These are phyloP conservation scores for Calcarius lapponicus DNA, from an alignment of 2,797 vertebrate genomes.

Conservation along the genomic window DNA sequence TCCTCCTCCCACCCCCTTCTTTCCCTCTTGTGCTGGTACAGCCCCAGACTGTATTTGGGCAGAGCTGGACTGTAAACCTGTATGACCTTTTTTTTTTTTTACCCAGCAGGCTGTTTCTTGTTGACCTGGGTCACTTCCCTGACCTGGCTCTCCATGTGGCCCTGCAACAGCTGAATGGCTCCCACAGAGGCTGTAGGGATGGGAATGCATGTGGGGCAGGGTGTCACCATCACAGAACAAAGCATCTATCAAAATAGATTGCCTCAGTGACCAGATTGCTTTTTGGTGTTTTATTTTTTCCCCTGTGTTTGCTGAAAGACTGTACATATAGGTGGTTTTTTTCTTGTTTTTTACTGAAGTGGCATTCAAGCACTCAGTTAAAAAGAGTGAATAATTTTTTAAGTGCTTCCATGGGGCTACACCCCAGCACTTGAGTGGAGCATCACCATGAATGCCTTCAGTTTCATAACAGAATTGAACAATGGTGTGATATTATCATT, in stretches of 20 bases:
- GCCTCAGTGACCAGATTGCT: not conserved
- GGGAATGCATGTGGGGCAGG: not conserved
- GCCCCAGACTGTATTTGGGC: not conserved
- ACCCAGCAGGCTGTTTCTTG: not conserved
- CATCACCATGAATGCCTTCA: not conserved
- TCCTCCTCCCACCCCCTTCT: not conserved
- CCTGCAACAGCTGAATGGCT: not conserved
- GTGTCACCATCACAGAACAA: not conserved
- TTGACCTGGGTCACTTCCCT: not conserved
- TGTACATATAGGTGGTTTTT: fast-evolving
- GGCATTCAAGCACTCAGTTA: not conserved
- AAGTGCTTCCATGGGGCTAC: not conserved
- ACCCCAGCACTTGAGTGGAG: not conserved
- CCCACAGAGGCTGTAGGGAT: not conserved
- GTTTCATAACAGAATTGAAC: not conserved
- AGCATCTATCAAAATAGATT: not conserved
- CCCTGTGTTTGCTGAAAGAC: not conserved
- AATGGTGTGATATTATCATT: not conserved
- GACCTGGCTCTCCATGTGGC: not conserved
- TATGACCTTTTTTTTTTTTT: not conserved
- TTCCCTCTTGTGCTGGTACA: not conserved
- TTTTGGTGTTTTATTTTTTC: not conserved
- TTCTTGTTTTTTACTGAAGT: not conserved
- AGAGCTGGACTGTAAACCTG: not conserved
- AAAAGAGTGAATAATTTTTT: not conserved